Percentiles rank a stretch among this genome's conserved stretches.
Evolutionary conservation across 2,888 invertebrate species (phyloP).

Genomic region (Lycophotia porphyrea): DNA sequence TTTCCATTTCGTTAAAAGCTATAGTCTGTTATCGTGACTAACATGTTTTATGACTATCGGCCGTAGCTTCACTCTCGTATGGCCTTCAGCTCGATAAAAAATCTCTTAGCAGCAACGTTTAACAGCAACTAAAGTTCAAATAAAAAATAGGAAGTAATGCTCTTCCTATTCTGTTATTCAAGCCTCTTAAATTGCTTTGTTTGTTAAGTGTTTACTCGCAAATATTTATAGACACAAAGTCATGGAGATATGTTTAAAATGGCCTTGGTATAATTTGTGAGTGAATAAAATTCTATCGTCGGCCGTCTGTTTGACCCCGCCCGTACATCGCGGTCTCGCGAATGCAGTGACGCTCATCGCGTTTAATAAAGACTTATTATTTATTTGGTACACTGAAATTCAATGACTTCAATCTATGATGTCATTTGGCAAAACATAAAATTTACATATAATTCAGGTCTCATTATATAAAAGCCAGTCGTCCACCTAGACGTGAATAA

Average conservation of each 20-base stretch:
- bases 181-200: neutral
- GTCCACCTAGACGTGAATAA: constrained; percentile 19
- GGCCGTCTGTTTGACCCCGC: constrained; percentile 47
- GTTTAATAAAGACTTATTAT: constrained; percentile 69
- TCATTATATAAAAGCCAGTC: constrained; percentile 28
- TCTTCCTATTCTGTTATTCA: constrained; percentile 8
- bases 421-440: constrained; percentile 63
- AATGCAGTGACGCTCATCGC: constrained; percentile 56
- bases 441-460: constrained; percentile 43
- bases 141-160: constrained; percentile 16
- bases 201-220: constrained; percentile 7
- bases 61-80: constrained; percentile 27
- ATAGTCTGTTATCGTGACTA: constrained; percentile 31
- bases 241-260: constrained; percentile 53
- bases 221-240: constrained; percentile 35
- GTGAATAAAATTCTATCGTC: constrained; percentile 71
- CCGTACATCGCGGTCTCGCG: constrained; percentile 33
- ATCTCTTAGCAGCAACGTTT: constrained; percentile 9
- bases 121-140: constrained; percentile 12
- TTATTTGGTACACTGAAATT: constrained; percentile 60
- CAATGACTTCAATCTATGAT: constrained; percentile 65
- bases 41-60: constrained; percentile 47
- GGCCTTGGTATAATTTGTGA: constrained; percentile 73
- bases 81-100: constrained; percentile 43
- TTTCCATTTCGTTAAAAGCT: constrained; percentile 8